phyloP scores from a whole-genome alignment of 1,140 invertebrate species.

The Solenopsis fugax region DNA sequence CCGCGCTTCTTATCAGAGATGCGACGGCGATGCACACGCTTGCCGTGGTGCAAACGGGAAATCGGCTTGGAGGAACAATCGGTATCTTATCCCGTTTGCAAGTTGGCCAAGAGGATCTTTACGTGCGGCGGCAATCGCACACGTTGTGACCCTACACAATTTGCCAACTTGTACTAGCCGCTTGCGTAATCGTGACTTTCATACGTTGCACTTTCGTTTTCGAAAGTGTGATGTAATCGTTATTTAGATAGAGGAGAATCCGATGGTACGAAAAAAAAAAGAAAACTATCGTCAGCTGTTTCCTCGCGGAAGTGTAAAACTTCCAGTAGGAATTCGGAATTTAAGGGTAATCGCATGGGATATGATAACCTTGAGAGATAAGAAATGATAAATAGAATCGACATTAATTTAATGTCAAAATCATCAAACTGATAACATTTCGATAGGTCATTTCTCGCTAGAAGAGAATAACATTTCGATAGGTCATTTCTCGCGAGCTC shows the following conservation, averaged over 20 bases:
- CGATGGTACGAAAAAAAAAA: constrained; percentile 12
- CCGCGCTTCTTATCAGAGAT: not conserved
- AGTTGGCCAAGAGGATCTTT: constrained; percentile 4
- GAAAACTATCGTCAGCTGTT: not conserved
- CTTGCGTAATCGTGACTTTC: constrained; percentile 59
- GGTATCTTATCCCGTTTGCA: not conserved
- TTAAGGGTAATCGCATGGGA: not conserved
- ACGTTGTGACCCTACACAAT: constrained; percentile 50
- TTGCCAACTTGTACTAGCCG: constrained; percentile 47
- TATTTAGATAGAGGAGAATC: constrained; percentile 53
- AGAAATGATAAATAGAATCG: too few relatives aligned
- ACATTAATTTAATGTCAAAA: too few relatives aligned
- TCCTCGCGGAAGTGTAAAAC: constrained; percentile 23
- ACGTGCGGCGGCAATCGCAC: not conserved
- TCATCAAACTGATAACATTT: too few relatives aligned
- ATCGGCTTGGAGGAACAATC: not conserved
- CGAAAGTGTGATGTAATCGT: constrained; percentile 57
- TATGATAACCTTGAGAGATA: too few relatives aligned
- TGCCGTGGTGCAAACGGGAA: not conserved
- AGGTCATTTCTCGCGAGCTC: too few relatives aligned
- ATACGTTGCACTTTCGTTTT: constrained; percentile 65
- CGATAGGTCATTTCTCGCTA: too few relatives aligned
- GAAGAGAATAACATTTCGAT: too few relatives aligned
- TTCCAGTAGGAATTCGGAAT: not conserved
- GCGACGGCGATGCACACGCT: not conserved